Evolutionary conservation across 2,888 invertebrate species (phyloP).

Genomic region (Hofmannophila pseudospretella): DNA sequence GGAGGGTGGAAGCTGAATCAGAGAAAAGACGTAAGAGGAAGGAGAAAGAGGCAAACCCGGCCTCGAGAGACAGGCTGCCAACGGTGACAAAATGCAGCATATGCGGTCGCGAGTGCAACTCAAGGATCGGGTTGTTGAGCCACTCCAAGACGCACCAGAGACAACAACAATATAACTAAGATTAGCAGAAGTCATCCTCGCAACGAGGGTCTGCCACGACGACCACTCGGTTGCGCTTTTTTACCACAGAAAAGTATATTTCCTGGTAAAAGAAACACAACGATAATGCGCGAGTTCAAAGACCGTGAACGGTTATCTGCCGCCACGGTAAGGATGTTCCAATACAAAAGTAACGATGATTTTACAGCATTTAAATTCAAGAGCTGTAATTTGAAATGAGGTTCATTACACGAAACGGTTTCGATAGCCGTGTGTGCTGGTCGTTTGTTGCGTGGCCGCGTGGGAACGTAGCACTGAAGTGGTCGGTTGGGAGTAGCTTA

Average conservation of each 20-base stretch:
- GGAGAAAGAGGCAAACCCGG: too few relatives aligned
- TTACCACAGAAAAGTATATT: not conserved
- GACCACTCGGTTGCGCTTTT: not conserved
- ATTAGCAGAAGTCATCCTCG: too few relatives aligned
- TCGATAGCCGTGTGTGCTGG: slow-evolving; percentile 18
- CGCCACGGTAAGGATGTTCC: not conserved
- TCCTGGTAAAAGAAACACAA: not conserved
- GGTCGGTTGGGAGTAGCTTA: slow-evolving; percentile 36
- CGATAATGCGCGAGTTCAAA: not conserved
- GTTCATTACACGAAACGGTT: slow-evolving; percentile 32
- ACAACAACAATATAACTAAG: too few relatives aligned
- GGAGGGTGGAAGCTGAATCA: not conserved
- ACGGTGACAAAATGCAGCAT: too few relatives aligned
- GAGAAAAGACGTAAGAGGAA: too few relatives aligned
- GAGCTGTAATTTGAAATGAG: slow-evolving; percentile 20
- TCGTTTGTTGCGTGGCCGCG: slow-evolving; percentile 51
- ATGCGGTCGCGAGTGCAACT: too few relatives aligned
- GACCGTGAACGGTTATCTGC: not conserved
- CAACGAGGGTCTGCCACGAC: too few relatives aligned
- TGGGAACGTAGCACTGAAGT: slow-evolving; percentile 43
- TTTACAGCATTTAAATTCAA: slow-evolving; percentile 13
- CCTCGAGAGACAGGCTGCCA: too few relatives aligned
- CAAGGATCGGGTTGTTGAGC: too few relatives aligned
- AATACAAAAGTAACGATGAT: slow-evolving; percentile 4
- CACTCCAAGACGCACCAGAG: too few relatives aligned